Base-by-base conservation (phyloP, 2,888 invertebrate species). In the Rhagonycha fulva region DNA sequence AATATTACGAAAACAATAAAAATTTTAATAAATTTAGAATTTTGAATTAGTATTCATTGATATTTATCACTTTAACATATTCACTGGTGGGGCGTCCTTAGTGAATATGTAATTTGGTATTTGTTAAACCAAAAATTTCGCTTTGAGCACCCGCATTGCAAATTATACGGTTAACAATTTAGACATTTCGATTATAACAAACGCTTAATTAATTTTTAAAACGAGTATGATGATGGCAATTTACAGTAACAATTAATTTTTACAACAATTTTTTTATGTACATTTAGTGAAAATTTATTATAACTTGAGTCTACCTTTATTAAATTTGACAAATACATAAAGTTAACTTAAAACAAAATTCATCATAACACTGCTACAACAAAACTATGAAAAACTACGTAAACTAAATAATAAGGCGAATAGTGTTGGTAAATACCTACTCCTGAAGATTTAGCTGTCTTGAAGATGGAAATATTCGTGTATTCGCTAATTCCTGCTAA, bases 401-500 rank as follows among this genome's bases (percentile, higher is more conserved):
- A 70, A 63, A 73, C 67, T 68, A 74, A 28, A n/a, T 67, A 30
- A 28, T 32, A 32, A 32, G 47, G 32, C 14, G 62, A n/a, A 12
- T 70, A 68, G n/a, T 62, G n/a, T n/a, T 23, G n/a, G 47, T 14
- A 63, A 28, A 72, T 62, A 11, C 73, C 71, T 71, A 76, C 76
- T 32, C 77, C 76, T 28, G 81, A 80, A n/a, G 83, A 80, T 28
- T 79, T 79, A 69, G 82, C 76, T 10, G 86, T 86, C 62, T 80
- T 80, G 78, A 85, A 85, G 66, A 76, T 81, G 61, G 84, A 82
- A 68, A 79, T 74, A 76, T 85, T 84, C n/a, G 85, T 84, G 77
- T 82, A 87, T 24, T 84, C 84, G 79, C 87, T 87, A 61, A 89
- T 84, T n/a, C 91, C 91, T 10, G 91, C 91, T 19, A 87, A 84